Evolutionary conservation across 2,797 vertebrate species (phyloP).

Genomic region (Coregonus suidteri): DNA sequence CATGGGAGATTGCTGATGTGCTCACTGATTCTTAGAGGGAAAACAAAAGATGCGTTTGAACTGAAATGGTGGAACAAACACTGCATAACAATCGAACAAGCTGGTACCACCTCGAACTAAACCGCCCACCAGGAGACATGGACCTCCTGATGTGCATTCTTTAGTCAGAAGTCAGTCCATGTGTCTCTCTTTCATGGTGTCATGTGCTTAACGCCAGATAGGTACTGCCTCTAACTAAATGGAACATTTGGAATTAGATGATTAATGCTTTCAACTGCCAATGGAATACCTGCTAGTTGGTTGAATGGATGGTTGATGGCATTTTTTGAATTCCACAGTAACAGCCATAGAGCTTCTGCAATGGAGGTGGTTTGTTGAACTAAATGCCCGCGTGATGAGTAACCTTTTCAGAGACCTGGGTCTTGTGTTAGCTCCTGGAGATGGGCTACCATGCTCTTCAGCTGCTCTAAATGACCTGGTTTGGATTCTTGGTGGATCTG

Average conservation of each 20-base stretch:
- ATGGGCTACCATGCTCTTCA: not conserved
- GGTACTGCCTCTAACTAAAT: conserved; percentile 44
- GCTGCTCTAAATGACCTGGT: no score
- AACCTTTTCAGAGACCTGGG: not conserved
- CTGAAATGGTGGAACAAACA: conserved; percentile 55
- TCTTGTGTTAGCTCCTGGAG: not conserved
- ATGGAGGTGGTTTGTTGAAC: conserved; percentile 56
- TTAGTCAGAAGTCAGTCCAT: conserved; percentile 29
- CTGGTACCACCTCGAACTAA: conserved; percentile 49
- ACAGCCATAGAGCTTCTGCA: not conserved
- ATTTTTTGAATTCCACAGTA: conserved; percentile 26
- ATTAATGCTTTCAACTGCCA: conserved; percentile 66
- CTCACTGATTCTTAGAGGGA: conserved; percentile 24
- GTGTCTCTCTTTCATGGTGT: conserved; percentile 31
- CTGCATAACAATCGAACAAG: conserved; percentile 50
- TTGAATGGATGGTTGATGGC: not conserved
- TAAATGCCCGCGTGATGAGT: conserved; percentile 55
- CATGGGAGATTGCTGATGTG: conserved; percentile 25
- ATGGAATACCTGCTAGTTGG: conserved; percentile 1
- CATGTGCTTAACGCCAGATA: conserved; percentile 35
- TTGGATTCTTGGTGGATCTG: no score
- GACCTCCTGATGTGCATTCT: conserved; percentile 47
- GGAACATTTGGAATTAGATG: conserved; percentile 37
- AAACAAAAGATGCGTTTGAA: conserved; percentile 45
- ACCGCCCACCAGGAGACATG: conserved; percentile 47